A percentile compares a stretch with the other conserved stretches of the same genome.
Evolutionary conservation across 2,797 vertebrate genomes (phyloP).

Genomic region (Xerus rutilus): DNA sequence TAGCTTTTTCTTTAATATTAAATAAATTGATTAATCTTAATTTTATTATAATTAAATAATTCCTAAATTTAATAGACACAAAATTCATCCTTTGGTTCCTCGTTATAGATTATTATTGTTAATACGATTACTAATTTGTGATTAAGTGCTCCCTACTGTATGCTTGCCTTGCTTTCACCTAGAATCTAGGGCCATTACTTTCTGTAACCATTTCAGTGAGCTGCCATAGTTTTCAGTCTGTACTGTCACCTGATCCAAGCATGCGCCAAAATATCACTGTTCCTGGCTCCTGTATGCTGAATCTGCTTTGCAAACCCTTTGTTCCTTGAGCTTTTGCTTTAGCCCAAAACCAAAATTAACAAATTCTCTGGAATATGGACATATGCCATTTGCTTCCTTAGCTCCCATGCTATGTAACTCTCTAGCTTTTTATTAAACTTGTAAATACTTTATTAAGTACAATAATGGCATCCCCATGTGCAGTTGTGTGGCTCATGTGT

Average conservation of each 20-base stretch:
- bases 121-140: conserved; percentile 82
- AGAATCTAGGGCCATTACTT: conserved; percentile 90
- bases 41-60: conserved; percentile 47
- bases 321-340: conserved; percentile 90
- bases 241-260: conserved; percentile 91
- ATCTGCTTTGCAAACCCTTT: conserved; percentile 90
- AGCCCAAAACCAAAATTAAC: conserved; percentile 81
- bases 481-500: conserved; percentile 91
- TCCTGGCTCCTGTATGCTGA: conserved; percentile 90
- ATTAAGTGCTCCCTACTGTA: conserved; percentile 86
- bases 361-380: conserved; percentile 85
- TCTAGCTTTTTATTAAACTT: conserved; percentile 87
- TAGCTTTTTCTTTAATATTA: conserved; percentile 52
- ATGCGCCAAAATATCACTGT: conserved; percentile 91
- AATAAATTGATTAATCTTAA: conserved; percentile 62
- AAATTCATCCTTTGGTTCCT: conserved; percentile 71
- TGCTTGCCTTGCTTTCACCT: conserved; percentile 91
- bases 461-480: conserved; percentile 86
- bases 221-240: conserved; percentile 96
- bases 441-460: conserved; percentile 87
- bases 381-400: conserved; percentile 85
- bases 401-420: conserved; percentile 85
- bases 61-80: conserved; percentile 44
- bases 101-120: conserved; percentile 76
- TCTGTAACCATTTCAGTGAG: conserved; percentile 96